phyloP scores from a whole-genome alignment of 2,888 invertebrate genomes.

The Acrobasis repandana region DNA sequence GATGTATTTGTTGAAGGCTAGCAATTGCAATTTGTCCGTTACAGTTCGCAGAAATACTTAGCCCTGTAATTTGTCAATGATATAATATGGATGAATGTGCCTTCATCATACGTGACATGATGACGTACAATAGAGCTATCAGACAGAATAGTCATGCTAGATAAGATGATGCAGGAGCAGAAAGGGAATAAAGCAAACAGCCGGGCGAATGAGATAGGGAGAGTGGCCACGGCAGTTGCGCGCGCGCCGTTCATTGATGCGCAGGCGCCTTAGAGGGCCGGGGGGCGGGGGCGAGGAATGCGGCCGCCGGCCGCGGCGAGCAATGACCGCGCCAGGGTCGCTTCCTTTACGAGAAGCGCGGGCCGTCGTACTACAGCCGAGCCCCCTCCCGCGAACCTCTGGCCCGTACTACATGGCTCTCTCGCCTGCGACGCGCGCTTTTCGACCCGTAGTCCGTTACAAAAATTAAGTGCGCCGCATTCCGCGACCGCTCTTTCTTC shows the following conservation, averaged over 20 bases:
- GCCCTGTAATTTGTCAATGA: constrained; percentile 30
- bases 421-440: constrained; percentile 71
- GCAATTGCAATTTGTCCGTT: constrained; percentile 11
- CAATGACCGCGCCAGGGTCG: constrained; percentile 83
- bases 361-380: constrained; percentile 78
- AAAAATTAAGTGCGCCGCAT: constrained; percentile 81
- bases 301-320: constrained; percentile 81
- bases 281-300: constrained; percentile 72
- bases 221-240: constrained; percentile 63
- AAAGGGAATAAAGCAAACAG: constrained; percentile 44
- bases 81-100: constrained; percentile 26
- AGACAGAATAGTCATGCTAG: constrained; percentile 28
- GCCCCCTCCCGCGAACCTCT: constrained; percentile 52
- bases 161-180: constrained; percentile 40
- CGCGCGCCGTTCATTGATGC: constrained; percentile 80
- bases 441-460: constrained; percentile 80
- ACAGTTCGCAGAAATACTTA: constrained; percentile 11
- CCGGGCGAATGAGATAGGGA: constrained; percentile 60
- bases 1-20: not conserved
- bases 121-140: constrained; percentile 32
- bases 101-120: constrained; percentile 24
- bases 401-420: constrained; percentile 70
- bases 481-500: constrained; percentile 66
- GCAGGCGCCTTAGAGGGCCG: constrained; percentile 66
- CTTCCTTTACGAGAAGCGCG: constrained; percentile 81